Base-by-base conservation (phyloP, 2,797 vertebrate species). In the Pangasius krempfi region DNA sequence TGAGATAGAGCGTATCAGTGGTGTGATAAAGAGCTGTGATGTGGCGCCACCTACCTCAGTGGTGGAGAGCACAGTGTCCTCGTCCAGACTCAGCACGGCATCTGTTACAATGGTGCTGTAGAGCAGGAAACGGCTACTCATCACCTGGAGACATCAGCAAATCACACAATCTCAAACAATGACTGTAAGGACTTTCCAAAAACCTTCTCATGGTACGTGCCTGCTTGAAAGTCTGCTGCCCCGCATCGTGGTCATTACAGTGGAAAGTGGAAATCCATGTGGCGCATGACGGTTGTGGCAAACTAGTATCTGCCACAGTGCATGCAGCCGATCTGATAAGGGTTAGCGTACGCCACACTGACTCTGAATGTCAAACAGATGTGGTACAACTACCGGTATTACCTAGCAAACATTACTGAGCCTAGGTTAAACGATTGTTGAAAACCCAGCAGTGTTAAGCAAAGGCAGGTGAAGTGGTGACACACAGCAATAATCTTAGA, bases 61-160 rank as follows among this genome's bases (percentile, higher is more conserved):
- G 88, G 99, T 99, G 27, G 98, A 99, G 89, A 99, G 98, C 94
- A 99, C 98, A 0, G 98, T 99, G 95, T 99, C 99, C 94, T 99
- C 99, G 27, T 99, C 99, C 70, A 99, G 97, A 94, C 98, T 99
- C 89, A 99, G 96, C 50, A 99, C 97, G 16, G 98, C 98, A 0
- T 99, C 98, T 0, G 99, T 99, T 92, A 95, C 91, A 91, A 99
- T 99, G 93, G 96, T 97, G 93, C 98, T 97, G 0, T 99, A 99
- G 90, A 98, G 98, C 87, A 99, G 95, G 90, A 99, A 99, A 82
- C 99, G 97, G 91, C 98, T 99, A 96, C 98, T 98, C 97, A 99
- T 99, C 84, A 99, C 97, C 99, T 99, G 95, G 60, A 76, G 44
- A 86, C 75, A 92, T 47, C 88, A 50, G 87, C 10, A 88, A 70